phyloP scores from a whole-genome alignment of 2,888 invertebrate genomes.

The Taenaris catops region DNA sequence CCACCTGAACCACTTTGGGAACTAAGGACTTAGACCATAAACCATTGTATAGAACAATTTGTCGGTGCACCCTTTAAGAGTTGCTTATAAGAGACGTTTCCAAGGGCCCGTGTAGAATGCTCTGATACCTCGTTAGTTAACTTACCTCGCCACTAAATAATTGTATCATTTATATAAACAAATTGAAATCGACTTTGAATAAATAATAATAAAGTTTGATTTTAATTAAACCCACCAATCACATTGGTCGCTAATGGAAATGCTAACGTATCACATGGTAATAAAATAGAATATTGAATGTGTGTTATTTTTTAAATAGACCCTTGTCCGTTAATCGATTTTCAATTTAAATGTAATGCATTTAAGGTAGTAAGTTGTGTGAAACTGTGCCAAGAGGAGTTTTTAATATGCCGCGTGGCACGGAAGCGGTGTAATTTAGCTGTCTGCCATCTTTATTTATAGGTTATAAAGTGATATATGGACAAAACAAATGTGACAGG shows the following conservation, averaged over 20 bases:
- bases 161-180: slow-evolving; percentile 32
- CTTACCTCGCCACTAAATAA: slow-evolving; percentile 62
- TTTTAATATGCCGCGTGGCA: slow-evolving; percentile 41
- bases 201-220: slow-evolving; percentile 26
- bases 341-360: slow-evolving; percentile 26
- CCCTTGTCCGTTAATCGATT: slow-evolving; percentile 22
- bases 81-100: slow-evolving; percentile 48
- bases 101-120: slow-evolving; percentile 55
- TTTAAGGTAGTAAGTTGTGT: slow-evolving; percentile 31
- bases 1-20: too few relatives aligned
- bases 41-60: slow-evolving; percentile 70
- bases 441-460: slow-evolving; percentile 55
- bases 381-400: slow-evolving; percentile 16
- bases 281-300: slow-evolving; percentile 46
- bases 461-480: slow-evolving; percentile 58
- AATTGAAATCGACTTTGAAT: slow-evolving; percentile 26
- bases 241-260: slow-evolving; percentile 36
- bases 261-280: slow-evolving; percentile 41
- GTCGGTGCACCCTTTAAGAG: slow-evolving; percentile 62
- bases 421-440: slow-evolving; percentile 61
- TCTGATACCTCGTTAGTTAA: slow-evolving; percentile 73
- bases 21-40: too few relatives aligned
- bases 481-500: too few relatives aligned
- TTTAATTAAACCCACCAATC: slow-evolving; percentile 18
- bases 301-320: slow-evolving; percentile 30